These are phyloP conservation scores for Anticlea derivata DNA, from an alignment of 2,888 invertebrate genomes.

Conservation along the genomic window DNA sequence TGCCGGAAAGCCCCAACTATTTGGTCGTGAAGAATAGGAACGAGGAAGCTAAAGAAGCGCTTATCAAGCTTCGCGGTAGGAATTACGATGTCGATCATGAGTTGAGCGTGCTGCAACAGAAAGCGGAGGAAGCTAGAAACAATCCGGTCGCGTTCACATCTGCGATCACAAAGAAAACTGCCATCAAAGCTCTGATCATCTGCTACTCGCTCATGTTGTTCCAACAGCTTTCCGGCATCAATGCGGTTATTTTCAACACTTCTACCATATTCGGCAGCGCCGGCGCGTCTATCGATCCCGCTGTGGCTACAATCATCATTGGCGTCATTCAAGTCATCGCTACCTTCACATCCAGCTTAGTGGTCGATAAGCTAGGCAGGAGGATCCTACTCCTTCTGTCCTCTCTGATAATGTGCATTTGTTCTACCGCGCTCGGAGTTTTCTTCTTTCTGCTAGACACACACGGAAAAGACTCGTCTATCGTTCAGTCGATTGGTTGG, in stretches of 20 bases:
- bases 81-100: conserved; percentile 87
- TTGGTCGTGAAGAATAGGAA: conserved; percentile 85
- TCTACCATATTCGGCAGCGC: conserved; percentile 89
- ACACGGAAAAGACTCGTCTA: conserved; percentile 52
- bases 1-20: conserved; percentile 94
- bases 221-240: conserved; percentile 94
- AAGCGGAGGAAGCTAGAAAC: conserved; percentile 77
- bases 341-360: conserved; percentile 88
- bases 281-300: conserved; percentile 82
- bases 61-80: conserved; percentile 89
- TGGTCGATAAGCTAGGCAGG: conserved; percentile 92
- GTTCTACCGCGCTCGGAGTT: conserved; percentile 87
- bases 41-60: conserved; percentile 87
- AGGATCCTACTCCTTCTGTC: conserved; percentile 90
- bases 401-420: conserved; percentile 87
- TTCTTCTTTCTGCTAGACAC: conserved; percentile 84
- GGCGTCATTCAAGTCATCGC: conserved; percentile 92
- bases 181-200: conserved; percentile 87
- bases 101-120: conserved; percentile 83
- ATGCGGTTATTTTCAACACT: conserved; percentile 92
- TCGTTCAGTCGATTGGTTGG: conserved; percentile 86
- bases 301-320: conserved; percentile 89
- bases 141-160: conserved; percentile 81
- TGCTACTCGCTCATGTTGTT: conserved; percentile 93
- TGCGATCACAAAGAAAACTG: conserved; percentile 85